Conservation (phyloP, 2,797 vertebrate species). For the Parambassis ranga region DNA sequence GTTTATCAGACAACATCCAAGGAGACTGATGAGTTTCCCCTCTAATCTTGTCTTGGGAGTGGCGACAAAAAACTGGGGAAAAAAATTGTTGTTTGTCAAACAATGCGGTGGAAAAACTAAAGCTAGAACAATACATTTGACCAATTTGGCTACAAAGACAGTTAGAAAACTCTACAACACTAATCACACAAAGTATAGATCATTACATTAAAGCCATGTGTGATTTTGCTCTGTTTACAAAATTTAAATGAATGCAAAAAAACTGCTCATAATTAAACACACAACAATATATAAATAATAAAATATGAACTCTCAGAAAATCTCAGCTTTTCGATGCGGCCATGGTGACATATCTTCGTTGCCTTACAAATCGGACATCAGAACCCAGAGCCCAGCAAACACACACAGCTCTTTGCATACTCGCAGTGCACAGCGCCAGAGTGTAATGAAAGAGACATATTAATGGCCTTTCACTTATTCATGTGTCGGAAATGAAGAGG, state of each 20-base stretch:
- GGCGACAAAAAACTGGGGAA: slow-evolving; percentile 13
- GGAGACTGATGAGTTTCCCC: slow-evolving; percentile 68
- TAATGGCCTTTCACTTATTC: slow-evolving; percentile 82
- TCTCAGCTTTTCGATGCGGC: slow-evolving; percentile 28
- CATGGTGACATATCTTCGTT: slow-evolving; percentile 62
- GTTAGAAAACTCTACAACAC: not conserved
- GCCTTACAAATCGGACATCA: slow-evolving; percentile 76
- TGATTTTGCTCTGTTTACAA: slow-evolving; percentile 8
- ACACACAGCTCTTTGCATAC: slow-evolving; percentile 51
- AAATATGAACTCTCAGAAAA: slow-evolving; percentile 27
- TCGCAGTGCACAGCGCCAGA: slow-evolving; percentile 59
- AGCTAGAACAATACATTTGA: not conserved
- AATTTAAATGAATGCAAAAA: slow-evolving; percentile 10
- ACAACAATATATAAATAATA: not conserved
- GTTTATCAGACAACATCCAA: slow-evolving; percentile 75
- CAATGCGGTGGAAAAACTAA: not conserved
- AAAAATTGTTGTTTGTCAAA: slow-evolving; percentile 39
- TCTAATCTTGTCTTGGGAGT: slow-evolving; percentile 66
- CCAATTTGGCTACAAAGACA: not conserved
- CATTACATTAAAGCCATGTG: not conserved
- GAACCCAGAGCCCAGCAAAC: slow-evolving; percentile 59
- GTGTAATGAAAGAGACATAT: slow-evolving; percentile 81
- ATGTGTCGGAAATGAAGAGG: slow-evolving; percentile 77
- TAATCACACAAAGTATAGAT: not conserved
- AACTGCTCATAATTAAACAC: slow-evolving; percentile 17